Evolutionary conservation across 1,140 invertebrate species (phyloP), one percentile per base, ranked within the genome.

Genomic region (Papilio glaucus): DNA sequence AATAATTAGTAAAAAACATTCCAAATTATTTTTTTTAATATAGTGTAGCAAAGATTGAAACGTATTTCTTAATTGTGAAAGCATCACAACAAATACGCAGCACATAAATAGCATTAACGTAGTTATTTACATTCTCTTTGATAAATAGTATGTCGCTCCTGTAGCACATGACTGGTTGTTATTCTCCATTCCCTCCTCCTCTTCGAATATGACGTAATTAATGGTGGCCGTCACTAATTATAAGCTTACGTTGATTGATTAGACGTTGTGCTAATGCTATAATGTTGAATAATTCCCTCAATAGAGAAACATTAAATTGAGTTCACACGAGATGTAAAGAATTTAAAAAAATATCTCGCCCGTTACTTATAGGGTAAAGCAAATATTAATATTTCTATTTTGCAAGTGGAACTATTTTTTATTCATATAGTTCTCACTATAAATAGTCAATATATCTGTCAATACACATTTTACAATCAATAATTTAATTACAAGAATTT

Each of bases 171-270:
- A 33, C 29, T 2, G 29, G 29, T 33, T 33, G 29, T 6, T 33
- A 3, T 33, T 33, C 29, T 33, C 29, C 29, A n/a, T n/a, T 6
- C 29, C 18, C 12, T 4, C 15, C 9, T 24, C 49, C 18, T 24
- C 8, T 8, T 26, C 15, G 18, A 21, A 57, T 57, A 26, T 57
- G 49, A 57, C 49, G 49, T 57, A 57, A 57, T 57, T 57, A 57
- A 57, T 57, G 49, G 49, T 57, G 49, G 49, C 49, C 49, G n/a
- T 26, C n/a, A 24, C 0, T 57, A 45, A 45, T 45, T 9, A 49
- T 21, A 57, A 12, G 21, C 21, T 57, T 18, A 53, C 7, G 49
- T 26, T 26, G 21, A 9, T 57, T 24, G 12, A 26, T 5, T 21
- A 1, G 4, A 49, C 0, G 18, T 49, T 49, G 21, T 21, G 18